A percentile compares a stretch with the other conserved stretches of the same genome.
These are phyloP conservation scores for Turnix velox DNA, from an alignment of 2,113 vertebrate genomes.

Conservation along the genomic window DNA sequence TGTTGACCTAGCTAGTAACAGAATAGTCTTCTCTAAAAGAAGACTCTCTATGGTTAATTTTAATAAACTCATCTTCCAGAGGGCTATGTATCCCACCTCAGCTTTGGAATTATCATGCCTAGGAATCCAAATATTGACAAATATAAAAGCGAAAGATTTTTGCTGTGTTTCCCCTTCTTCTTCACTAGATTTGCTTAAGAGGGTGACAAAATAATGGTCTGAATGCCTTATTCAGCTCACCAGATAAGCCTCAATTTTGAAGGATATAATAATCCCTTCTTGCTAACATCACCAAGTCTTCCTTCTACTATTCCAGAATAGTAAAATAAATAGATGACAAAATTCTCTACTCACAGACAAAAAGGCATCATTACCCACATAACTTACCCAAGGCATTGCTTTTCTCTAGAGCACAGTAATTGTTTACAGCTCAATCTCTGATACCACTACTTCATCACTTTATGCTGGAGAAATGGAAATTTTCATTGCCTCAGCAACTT, in stretches of 20 bases:
- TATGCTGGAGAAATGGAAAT: neutral
- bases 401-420: neutral
- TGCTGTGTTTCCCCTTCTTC: neutral
- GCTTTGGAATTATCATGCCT: neutral
- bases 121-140: neutral
- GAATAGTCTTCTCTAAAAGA: neutral
- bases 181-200: neutral
- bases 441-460: neutral
- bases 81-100: neutral
- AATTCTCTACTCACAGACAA: neutral
- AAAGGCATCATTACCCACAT: neutral
- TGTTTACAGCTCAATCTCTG: neutral
- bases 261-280: neutral
- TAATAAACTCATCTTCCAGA: neutral
- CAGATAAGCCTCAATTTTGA: neutral
- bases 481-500: neutral
- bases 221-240: neutral
- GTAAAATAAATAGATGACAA: neutral
- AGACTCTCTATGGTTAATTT: neutral
- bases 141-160: neutral
- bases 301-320: neutral
- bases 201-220: neutral
- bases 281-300: neutral
- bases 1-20: neutral
- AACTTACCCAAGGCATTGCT: neutral